Conservation (phyloP, 1,140 invertebrate genomes). For the Samia ricini region DNA sequence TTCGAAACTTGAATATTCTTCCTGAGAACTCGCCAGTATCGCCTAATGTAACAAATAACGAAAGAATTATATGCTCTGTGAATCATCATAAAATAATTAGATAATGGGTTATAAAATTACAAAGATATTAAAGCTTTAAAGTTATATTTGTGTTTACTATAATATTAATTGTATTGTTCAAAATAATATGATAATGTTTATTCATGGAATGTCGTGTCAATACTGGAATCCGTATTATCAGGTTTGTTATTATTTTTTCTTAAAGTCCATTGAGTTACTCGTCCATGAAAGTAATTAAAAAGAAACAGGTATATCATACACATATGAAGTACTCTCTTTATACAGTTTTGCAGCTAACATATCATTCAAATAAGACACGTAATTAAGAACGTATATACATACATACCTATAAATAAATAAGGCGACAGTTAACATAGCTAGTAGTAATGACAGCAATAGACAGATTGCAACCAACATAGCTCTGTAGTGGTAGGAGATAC, state of each 20-base stretch:
- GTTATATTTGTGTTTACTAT: too few species aligned
- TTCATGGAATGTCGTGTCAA: not conserved
- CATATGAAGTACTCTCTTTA: too few species aligned
- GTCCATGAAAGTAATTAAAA: not conserved
- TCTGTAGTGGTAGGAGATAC: constrained; percentile 64
- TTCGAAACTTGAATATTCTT: constrained; percentile 82
- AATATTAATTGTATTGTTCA: too few species aligned
- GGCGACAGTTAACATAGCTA: constrained; percentile 63
- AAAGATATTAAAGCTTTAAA: not conserved
- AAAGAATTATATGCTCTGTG: not conserved
- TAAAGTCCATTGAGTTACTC: not conserved
- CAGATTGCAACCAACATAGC: constrained; percentile 57
- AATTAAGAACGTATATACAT: too few species aligned
- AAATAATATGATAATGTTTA: not conserved
- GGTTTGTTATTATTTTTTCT: not conserved
- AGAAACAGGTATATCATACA: not conserved
- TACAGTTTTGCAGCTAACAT: too few species aligned
- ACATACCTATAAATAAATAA: constrained; percentile 64
- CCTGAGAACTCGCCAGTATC: constrained; percentile 83
- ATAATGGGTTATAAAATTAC: not conserved
- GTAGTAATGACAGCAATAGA: constrained; percentile 51
- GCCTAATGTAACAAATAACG: constrained; percentile 37
- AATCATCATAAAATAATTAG: not conserved
- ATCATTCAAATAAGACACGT: too few species aligned
- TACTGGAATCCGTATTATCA: not conserved